Evolutionary conservation across 1,140 invertebrate species (phyloP), one percentile per base, ranked within the genome.

Genomic region (Micrasema minimum): DNA sequence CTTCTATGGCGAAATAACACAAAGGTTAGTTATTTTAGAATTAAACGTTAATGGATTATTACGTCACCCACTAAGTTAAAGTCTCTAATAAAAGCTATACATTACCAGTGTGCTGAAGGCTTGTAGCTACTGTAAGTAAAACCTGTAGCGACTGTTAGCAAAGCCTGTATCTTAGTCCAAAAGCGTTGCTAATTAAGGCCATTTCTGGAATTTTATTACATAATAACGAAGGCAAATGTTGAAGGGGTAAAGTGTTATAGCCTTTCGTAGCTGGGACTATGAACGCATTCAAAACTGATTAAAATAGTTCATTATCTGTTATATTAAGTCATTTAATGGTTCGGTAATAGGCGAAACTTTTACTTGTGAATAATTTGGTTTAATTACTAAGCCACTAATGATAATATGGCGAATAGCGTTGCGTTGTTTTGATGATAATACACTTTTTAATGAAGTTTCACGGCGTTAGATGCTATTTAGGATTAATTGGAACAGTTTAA

Each of bases 141-240:
- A n/a, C n/a, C n/a, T n/a, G n/a, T n/a, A n/a, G n/a, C n/a, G n/a
- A n/a, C n/a, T n/a, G n/a, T n/a, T n/a, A n/a, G n/a, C n/a, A n/a
- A n/a, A n/a, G n/a, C 14, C 41, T 53, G 43, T 55, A 67, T 51
- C 65, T 67, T n/a, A 31, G 45, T 66, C 62, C 26, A 43, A 46
- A 66, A 51, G 45, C 45, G 65, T 45, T 50, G 61, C 73, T 68
- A 75, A 75, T 75, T 75, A 72, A 65, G 70, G 69, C 73, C 65
- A 69, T 75, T 75, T 68, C 64, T 45, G 61, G 66, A 69, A 66
- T 74, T 75, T 75, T 75, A 75, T 75, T 75, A 69, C 73, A 68
- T 72, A 75, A 72, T 75, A 75, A 75, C 67, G 73, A 69, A 75
- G 69, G 73, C 73, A 71, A 75, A 72, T 61, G 69, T 38, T 64